Evolutionary conservation across 2,113 vertebrate genomes (phyloP).

Genomic region (Phycodurus eques): DNA sequence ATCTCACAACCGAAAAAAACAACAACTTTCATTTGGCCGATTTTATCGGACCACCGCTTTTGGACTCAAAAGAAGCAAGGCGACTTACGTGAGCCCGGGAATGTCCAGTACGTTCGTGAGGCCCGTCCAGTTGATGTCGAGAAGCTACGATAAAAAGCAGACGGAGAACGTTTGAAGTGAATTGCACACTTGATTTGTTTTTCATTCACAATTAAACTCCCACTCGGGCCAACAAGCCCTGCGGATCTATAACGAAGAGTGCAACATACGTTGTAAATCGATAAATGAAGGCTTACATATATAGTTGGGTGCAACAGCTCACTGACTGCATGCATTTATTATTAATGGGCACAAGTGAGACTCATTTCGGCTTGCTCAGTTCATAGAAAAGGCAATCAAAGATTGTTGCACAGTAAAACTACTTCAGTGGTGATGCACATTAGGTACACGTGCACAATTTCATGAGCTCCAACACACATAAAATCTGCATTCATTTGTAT

Average conservation of each 20-base stretch:
- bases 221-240: conserved; percentile 7
- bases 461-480: too few relatives aligned
- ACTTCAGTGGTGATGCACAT: too few relatives aligned
- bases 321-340: background rate
- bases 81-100: conserved; percentile 91
- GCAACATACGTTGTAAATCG: background rate
- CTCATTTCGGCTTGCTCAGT: background rate
- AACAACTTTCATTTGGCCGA: background rate
- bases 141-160: conserved; percentile 74
- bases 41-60: too few relatives aligned
- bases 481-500: too few relatives aligned
- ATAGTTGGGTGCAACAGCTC: background rate
- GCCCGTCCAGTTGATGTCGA: conserved; percentile 97
- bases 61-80: background rate
- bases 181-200: conserved; percentile 2
- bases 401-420: background rate
- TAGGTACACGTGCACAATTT: too few relatives aligned
- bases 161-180: background rate
- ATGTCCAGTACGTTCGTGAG: conserved; percentile 96
- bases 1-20: background rate
- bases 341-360: background rate
- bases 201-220: conserved; percentile 7
- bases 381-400: background rate
- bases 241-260: conserved; percentile 21
- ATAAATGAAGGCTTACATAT: background rate